phyloP scores from a whole-genome alignment of 2,797 vertebrate genomes.

The Meda fulgida region DNA sequence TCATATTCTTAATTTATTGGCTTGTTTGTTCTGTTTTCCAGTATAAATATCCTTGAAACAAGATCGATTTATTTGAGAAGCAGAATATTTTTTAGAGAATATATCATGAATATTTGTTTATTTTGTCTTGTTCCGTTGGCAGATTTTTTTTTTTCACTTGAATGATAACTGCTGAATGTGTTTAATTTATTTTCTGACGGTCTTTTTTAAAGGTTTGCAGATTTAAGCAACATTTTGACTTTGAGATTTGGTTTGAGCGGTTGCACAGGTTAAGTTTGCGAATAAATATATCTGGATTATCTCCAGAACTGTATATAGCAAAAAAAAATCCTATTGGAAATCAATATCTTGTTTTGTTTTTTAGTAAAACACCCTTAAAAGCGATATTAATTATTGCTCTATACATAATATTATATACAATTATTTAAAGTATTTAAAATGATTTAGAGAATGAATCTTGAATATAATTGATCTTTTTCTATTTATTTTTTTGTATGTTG shows the following conservation, averaged over 20 bases:
- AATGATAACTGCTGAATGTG: background rate
- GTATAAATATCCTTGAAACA: background rate
- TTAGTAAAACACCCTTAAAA: background rate
- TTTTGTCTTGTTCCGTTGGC: background rate
- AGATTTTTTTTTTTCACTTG: background rate
- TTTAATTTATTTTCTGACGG: background rate
- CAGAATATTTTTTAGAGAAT: background rate
- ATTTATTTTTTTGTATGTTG: background rate
- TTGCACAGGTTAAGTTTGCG: slow-evolving; percentile 51
- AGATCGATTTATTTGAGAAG: background rate
- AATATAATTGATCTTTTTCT: background rate
- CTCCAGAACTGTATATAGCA: too few species aligned
- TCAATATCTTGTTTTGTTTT: background rate
- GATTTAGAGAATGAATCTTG: background rate
- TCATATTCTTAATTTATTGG: background rate
- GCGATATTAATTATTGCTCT: background rate
- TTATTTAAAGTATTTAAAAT: background rate
- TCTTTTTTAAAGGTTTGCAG: background rate
- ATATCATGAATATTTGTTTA: background rate
- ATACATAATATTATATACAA: background rate
- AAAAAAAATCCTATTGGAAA: background rate
- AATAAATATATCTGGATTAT: slow-evolving; percentile 3
- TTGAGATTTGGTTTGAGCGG: background rate
- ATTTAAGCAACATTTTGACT: background rate
- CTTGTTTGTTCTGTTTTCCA: background rate